Evolutionary conservation across 2,113 vertebrate genomes (phyloP).

Genomic region (Cyanoderma ruficeps): DNA sequence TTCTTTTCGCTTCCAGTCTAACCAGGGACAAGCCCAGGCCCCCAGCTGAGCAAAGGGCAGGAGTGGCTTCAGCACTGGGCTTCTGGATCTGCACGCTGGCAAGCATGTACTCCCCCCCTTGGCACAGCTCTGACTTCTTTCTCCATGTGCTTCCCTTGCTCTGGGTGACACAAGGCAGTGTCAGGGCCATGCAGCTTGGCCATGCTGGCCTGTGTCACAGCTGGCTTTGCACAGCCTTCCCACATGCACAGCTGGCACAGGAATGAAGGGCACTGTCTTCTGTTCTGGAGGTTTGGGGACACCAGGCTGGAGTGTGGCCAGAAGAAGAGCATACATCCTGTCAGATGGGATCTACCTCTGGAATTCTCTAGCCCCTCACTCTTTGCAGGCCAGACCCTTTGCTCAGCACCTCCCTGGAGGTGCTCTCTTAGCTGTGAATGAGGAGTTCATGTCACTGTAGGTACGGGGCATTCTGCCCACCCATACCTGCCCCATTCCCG

Average conservation of each 20-base stretch:
- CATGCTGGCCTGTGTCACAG: background rate
- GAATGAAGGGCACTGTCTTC: background rate
- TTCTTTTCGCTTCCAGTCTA: constrained; percentile 38
- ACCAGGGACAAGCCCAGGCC: background rate
- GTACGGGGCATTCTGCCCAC: background rate
- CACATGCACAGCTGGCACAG: rapidly evolving
- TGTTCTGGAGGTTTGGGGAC: background rate
- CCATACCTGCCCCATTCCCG: rapidly evolving
- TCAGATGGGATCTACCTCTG: background rate
- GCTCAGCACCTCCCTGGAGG: background rate
- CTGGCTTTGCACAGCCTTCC: background rate
- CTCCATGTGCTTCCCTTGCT: background rate
- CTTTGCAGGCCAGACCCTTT: background rate
- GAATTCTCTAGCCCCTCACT: background rate
- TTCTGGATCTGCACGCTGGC: background rate
- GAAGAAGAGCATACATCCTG: background rate
- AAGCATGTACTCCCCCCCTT: background rate
- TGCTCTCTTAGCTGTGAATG: background rate
- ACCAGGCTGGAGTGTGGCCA: background rate
- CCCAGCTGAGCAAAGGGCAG: background rate
- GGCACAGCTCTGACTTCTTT: background rate
- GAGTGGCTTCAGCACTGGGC: background rate
- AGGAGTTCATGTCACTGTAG: background rate
- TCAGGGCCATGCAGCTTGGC: background rate
- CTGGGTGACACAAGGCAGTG: background rate